Conservation (phyloP, 1,140 invertebrate species). For the Glossosoma conforme region DNA sequence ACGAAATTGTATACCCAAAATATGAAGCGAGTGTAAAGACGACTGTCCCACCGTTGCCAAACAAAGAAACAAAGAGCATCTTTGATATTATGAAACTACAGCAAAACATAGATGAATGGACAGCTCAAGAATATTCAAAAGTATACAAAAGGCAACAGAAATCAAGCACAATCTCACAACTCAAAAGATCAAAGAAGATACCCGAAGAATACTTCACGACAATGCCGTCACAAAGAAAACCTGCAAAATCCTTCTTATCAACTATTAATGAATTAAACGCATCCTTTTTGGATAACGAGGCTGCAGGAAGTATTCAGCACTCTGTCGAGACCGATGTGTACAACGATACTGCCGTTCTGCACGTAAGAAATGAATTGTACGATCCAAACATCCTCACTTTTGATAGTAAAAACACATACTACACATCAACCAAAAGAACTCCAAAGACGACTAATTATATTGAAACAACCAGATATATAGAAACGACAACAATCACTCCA, state of each 20-base stretch:
- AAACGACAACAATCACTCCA: slow-evolving; percentile 19
- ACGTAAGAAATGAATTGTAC: slow-evolving; percentile 22
- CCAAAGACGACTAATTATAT: slow-evolving; percentile 13
- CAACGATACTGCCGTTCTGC: slow-evolving; percentile 33
- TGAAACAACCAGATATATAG: slow-evolving; percentile 16
- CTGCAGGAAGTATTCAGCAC: slow-evolving; percentile 51
- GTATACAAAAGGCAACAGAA: slow-evolving; percentile 44
- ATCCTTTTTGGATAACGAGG: slow-evolving; percentile 52
- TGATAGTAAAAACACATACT: slow-evolving; percentile 11
- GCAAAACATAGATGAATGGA: slow-evolving; percentile 81
- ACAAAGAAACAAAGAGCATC: slow-evolving; percentile 44
- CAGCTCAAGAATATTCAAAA: slow-evolving; percentile 67
- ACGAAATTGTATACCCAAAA: slow-evolving; percentile 1
- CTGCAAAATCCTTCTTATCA: slow-evolving; percentile 17
- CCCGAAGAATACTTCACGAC: slow-evolving; percentile 72
- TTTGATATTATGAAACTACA: slow-evolving; percentile 69
- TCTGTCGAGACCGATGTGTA: slow-evolving; percentile 39
- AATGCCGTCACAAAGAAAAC: slow-evolving; percentile 38
- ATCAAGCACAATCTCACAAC: slow-evolving; percentile 52
- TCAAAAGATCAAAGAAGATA: slow-evolving; percentile 64
- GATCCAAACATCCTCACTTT: slow-evolving; percentile 10
- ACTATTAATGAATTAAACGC: slow-evolving; percentile 37
- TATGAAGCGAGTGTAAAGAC: neutral
- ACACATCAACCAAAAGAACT: slow-evolving; percentile 12
- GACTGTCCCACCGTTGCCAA: slow-evolving; percentile 12